Evolutionary conservation across 2,888 invertebrate species (phyloP).

Genomic region (Ellobium chinense): DNA sequence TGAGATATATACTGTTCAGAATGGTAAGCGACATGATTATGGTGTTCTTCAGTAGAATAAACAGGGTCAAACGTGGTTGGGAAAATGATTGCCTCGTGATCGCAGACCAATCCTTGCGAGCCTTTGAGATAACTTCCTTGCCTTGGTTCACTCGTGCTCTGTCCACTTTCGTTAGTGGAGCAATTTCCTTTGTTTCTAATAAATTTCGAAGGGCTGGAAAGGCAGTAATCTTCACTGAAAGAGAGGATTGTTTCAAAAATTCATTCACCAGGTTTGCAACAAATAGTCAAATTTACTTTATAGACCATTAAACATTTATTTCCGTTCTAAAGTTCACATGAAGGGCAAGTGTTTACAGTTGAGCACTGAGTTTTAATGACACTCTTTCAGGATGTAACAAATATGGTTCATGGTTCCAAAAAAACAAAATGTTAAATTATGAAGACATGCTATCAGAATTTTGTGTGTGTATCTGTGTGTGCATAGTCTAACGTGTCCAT

Average conservation of each 20-base stretch:
- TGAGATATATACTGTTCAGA: constrained; percentile 24
- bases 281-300: not conserved
- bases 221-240: constrained; percentile 21
- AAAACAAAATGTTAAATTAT: too few species aligned
- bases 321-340: too few species aligned
- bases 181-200: not conserved
- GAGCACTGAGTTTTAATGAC: too few species aligned
- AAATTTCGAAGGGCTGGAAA: constrained; percentile 23
- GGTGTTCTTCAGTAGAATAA: constrained; percentile 16
- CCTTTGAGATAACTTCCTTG: constrained; percentile 7
- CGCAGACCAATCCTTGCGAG: not conserved
- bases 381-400: too few species aligned
- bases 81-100: not conserved
- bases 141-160: not conserved
- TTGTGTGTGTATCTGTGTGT: too few species aligned
- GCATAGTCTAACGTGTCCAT: too few species aligned
- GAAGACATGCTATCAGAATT: too few species aligned
- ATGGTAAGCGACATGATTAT: not conserved
- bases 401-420: too few species aligned
- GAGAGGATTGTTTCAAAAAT: too few species aligned
- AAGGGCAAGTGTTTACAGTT: too few species aligned
- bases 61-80: not conserved
- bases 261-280: too few species aligned
- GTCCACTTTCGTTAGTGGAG: not conserved
- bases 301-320: constrained; percentile 20